Evolutionary conservation across 2,113 vertebrate species (phyloP), one percentile per base, ranked within the genome.

Genomic region (Gallinago paraguaiae): DNA sequence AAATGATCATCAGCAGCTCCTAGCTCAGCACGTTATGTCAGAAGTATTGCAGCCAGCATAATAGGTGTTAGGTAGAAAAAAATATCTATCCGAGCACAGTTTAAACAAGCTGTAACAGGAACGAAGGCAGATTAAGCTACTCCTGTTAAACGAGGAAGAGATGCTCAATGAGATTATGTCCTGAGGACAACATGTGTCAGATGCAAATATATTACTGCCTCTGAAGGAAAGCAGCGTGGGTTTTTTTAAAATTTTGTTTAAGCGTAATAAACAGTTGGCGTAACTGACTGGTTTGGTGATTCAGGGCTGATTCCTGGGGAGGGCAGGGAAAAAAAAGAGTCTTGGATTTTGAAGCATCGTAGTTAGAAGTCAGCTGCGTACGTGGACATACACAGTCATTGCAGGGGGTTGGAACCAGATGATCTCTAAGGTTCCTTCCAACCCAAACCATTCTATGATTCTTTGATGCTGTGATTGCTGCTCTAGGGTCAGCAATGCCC

Each of bases 61-160:
- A 69, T 65, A 82, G n/a, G 37, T 63, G 67, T 37, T 87, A 64
- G 30, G 18, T 31, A 72, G 51, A 7, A 82, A 81, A 61, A 78
- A 43, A 23, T 25, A 30, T 28, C 23, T 18, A 2, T 43, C 67
- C 57, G 70, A 90, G 46, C 87, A 54, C 37, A 35, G 45, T 61
- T 96, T 88, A 86, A 93, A 67, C 63, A 90, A 96, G 71, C 63
- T 94, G 88, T 82, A 88, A 76, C 82, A 92, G 69, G 88, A 86
- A 48, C 61, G 68, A 30, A 87, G 53, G 84, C 63, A 77, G 71
- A 90, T 93, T 80, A 92, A 90, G 63, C 53, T 85, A 13, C 82
- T 67, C 27, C 27, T 4, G 39, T 37, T 70, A 79, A 93, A 90
- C 67, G 50, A 86, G 19, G 50, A 78, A 50, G 84, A 61, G 71